Percentiles rank a stretch among this genome's conserved stretches.
phyloP scores from a whole-genome alignment of 1,140 invertebrate species.

The Paracyclopina nana region DNA sequence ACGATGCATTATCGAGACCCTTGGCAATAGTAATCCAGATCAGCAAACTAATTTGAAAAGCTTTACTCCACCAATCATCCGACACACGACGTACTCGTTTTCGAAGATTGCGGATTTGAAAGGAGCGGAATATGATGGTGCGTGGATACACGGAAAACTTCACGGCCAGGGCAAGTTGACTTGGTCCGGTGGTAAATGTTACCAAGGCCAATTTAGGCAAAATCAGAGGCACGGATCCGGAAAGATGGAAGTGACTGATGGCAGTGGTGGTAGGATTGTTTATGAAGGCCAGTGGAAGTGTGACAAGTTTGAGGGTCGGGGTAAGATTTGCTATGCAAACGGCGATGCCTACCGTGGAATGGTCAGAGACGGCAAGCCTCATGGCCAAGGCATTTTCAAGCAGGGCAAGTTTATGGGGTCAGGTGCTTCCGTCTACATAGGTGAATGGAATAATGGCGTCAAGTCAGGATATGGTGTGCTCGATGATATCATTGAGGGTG shows the following conservation, averaged over 20 bases:
- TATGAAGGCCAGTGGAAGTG: constrained; percentile 69
- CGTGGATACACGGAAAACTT: constrained; percentile 56
- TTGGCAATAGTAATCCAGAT: no score
- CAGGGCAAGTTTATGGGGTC: constrained; percentile 52
- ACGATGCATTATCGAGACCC: constrained; percentile 25
- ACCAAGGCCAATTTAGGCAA: constrained; percentile 52
- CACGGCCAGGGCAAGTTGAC: constrained; percentile 57
- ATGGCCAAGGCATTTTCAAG: constrained; percentile 60
- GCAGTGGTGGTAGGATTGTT: constrained; percentile 21
- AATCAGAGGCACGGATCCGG: constrained; percentile 51
- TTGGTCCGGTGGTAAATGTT: constrained; percentile 55
- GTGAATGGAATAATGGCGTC: constrained; percentile 52
- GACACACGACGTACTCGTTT: constrained; percentile 49
- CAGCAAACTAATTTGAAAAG: not conserved
- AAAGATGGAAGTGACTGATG: constrained; percentile 34
- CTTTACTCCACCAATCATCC: constrained; percentile 40
- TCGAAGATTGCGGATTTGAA: constrained; percentile 46
- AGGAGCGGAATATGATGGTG: constrained; percentile 47
- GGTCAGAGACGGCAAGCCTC: constrained; percentile 56
- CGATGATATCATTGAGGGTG: constrained; percentile 55
- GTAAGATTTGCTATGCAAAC: constrained; percentile 43
- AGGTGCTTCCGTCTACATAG: constrained; percentile 56
- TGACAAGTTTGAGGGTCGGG: constrained; percentile 57
- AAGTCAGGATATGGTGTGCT: constrained; percentile 66
- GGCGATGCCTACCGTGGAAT: constrained; percentile 61